Evolutionary conservation across 2,888 invertebrate genomes (phyloP).

Genomic region (Cylloceria caligata): DNA sequence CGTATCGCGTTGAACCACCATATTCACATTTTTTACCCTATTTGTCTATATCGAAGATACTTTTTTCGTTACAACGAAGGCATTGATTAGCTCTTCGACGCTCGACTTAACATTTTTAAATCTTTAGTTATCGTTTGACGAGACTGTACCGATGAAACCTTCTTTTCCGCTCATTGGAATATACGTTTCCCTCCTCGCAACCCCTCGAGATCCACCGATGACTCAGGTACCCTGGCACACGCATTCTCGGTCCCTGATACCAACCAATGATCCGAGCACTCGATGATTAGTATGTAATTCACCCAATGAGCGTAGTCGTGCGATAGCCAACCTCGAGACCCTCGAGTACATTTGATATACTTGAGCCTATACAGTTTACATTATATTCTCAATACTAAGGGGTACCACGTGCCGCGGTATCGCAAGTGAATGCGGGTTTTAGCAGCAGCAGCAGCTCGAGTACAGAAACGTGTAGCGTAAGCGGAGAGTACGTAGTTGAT

Average conservation of each 20-base stretch:
- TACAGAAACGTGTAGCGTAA: not conserved
- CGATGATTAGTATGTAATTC: constrained; percentile 5
- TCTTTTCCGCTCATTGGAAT: not conserved
- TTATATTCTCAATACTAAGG: constrained; percentile 5
- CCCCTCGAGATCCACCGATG: not conserved
- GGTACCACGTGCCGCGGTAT: constrained; percentile 12
- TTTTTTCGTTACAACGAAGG: not conserved
- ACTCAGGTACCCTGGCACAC: constrained; percentile 19
- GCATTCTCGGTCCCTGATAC: constrained; percentile 12
- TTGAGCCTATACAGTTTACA: not conserved
- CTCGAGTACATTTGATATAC: not conserved
- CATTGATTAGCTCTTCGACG: not conserved
- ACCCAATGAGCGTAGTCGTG: constrained; percentile 1
- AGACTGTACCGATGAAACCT: not conserved
- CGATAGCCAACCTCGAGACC: constrained; percentile 10
- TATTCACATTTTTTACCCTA: no score
- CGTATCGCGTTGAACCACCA: no score
- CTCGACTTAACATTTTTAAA: not conserved
- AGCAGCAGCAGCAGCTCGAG: not conserved
- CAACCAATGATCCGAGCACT: constrained; percentile 25
- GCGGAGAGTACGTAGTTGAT: not conserved
- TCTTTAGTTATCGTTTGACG: not conserved
- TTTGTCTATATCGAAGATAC: no score
- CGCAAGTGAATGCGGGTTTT: constrained; percentile 43
- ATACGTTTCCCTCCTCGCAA: not conserved